Evolutionary conservation across 2,113 vertebrate species (phyloP).

Genomic region (Lipophrys pholis): DNA sequence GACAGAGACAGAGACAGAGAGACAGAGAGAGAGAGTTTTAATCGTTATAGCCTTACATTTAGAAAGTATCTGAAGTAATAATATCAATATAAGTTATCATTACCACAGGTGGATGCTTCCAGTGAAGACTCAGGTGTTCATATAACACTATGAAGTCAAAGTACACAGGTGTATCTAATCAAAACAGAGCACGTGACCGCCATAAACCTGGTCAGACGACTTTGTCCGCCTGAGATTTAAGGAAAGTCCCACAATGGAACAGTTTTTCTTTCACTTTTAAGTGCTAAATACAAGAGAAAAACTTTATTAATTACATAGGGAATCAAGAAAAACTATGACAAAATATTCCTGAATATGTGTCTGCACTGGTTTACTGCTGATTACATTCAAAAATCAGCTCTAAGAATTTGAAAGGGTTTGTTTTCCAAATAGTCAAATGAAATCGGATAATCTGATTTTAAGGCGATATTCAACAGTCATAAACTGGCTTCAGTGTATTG

Average conservation of each 20-base stretch:
- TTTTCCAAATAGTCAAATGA: no score
- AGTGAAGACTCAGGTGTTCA: not conserved
- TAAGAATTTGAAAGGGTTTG: no score
- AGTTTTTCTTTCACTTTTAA: constrained; percentile 67
- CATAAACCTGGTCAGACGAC: constrained; percentile 20
- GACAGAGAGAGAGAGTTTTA: not conserved
- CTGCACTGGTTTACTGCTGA: no score
- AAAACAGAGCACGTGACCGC: constrained; percentile 5
- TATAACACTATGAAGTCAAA: no score
- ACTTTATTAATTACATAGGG: no score
- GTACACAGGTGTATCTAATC: not conserved
- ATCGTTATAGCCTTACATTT: not conserved
- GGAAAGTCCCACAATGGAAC: constrained; percentile 33
- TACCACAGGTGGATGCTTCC: not conserved
- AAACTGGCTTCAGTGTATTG: no score
- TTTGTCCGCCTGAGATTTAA: not conserved
- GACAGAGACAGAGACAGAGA: not conserved
- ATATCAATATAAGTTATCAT: constrained; percentile 1
- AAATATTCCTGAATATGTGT: no score
- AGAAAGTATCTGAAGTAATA: not conserved
- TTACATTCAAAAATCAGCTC: no score
- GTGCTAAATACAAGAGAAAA: no score
- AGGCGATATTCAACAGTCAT: no score
- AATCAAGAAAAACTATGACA: no score
- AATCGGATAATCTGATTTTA: no score